Conservation (phyloP, 1,140 invertebrate species). For the Caenorhabditis brenneri region DNA sequence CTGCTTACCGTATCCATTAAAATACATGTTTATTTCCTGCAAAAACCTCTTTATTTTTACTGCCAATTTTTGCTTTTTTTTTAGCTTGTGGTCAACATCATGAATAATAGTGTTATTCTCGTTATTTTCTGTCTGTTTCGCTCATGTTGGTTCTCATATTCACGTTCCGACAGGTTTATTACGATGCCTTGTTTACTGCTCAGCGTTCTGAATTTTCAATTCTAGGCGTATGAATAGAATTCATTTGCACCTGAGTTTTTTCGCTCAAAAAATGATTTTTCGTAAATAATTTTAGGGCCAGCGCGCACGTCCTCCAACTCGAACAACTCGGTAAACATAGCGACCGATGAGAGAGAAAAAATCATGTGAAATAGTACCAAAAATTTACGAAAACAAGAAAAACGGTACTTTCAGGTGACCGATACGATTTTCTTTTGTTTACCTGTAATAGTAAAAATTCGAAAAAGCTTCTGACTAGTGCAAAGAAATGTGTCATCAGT, state of each 20-base stretch:
- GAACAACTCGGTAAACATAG: conserved; percentile 2
- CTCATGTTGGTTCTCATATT: neutral
- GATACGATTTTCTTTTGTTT: conserved; percentile 2
- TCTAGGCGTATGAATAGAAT: neutral
- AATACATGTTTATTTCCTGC: no score
- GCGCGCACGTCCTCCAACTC: neutral
- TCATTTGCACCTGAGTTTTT: conserved; percentile 6
- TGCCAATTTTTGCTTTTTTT: no score
- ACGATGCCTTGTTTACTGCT: neutral
- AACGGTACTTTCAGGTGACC: conserved; percentile 7
- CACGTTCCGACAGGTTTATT: neutral
- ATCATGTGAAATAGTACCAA: conserved; percentile 35
- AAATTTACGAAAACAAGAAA: conserved; percentile 29
- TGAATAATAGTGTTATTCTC: no score
- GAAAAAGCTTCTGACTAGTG: neutral
- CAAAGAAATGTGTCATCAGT: conserved; percentile 11
- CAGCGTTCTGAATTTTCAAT: neutral
- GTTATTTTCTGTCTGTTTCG: neutral
- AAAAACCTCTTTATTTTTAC: no score
- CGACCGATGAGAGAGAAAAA: neutral
- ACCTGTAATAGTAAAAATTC: neutral
- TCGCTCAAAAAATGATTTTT: neutral
- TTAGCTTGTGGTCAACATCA: no score
- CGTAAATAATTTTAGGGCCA: neutral
- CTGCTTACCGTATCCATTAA: no score